These are phyloP conservation scores for Lepilemur ruficaudatus DNA, from an alignment of 2,797 vertebrate genomes.

Conservation along the genomic window DNA sequence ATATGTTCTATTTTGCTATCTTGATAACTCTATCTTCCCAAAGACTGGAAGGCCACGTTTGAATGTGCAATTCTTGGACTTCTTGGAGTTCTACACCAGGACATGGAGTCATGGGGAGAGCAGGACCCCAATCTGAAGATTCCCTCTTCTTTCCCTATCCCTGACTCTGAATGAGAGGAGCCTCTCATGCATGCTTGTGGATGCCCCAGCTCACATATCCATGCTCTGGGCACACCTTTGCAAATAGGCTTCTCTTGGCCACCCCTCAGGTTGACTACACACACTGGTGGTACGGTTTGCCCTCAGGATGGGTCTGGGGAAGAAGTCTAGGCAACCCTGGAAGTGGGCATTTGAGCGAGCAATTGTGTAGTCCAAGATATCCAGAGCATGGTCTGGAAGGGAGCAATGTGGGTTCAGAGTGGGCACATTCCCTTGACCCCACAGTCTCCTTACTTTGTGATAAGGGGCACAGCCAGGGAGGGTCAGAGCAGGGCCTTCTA, in stretches of 20 bases:
- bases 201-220: background rate
- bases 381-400: background rate
- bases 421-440: too few species aligned
- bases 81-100: background rate
- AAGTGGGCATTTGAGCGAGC: background rate
- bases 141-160: background rate
- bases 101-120: background rate
- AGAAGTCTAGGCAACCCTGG: background rate
- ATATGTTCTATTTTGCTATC: background rate
- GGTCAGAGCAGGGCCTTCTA: background rate
- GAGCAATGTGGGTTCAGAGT: background rate
- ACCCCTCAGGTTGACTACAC: background rate
- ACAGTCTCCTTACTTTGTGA: background rate
- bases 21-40: background rate
- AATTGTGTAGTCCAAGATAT: background rate
- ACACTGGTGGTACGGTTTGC: background rate
- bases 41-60: background rate
- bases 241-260: background rate
- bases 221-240: background rate
- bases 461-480: background rate
- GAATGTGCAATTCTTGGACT: background rate
- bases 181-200: background rate
- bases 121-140: background rate
- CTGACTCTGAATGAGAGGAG: background rate
- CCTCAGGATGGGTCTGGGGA: background rate